A percentile compares a stretch with the other conserved stretches of the same genome.
These are phyloP conservation scores for Butorides virescens DNA, from an alignment of 2,113 vertebrate species.

Conservation along the genomic window DNA sequence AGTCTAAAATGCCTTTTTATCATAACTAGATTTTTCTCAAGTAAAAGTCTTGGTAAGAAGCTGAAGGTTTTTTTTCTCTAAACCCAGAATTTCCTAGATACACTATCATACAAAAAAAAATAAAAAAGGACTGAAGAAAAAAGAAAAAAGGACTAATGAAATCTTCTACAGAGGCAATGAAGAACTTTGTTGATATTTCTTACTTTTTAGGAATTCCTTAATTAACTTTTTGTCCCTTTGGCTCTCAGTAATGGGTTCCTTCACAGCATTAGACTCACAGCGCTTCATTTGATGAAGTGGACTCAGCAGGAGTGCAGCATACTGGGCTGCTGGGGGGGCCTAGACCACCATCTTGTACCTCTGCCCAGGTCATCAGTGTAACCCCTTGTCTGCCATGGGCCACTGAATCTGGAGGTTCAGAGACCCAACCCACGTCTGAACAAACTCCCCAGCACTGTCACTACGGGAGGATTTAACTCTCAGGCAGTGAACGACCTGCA, in stretches of 20 bases:
- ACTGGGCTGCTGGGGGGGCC: background rate
- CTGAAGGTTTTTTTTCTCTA: background rate
- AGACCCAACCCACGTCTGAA: background rate
- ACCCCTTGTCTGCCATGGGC: accelerated
- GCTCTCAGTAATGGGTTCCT: background rate
- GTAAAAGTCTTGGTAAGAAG: background rate
- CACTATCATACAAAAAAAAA: background rate
- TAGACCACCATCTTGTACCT: background rate
- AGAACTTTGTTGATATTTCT: background rate
- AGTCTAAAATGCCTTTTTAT: background rate
- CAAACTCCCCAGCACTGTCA: background rate
- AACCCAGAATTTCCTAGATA: background rate
- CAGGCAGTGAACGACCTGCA: background rate
- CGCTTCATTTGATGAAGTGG: background rate
- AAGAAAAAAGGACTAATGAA: background rate
- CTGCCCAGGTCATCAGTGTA: background rate
- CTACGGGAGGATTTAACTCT: accelerated
- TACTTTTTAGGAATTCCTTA: background rate
- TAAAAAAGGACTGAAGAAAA: background rate
- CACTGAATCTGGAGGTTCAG: background rate
- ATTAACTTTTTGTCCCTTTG: background rate
- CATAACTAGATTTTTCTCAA: background rate
- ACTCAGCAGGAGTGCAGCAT: background rate
- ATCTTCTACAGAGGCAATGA: background rate
- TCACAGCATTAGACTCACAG: background rate